These are phyloP conservation scores for Aradophagus sp. DNA, from an alignment of 1,140 invertebrate genomes.

Conservation along the genomic window DNA sequence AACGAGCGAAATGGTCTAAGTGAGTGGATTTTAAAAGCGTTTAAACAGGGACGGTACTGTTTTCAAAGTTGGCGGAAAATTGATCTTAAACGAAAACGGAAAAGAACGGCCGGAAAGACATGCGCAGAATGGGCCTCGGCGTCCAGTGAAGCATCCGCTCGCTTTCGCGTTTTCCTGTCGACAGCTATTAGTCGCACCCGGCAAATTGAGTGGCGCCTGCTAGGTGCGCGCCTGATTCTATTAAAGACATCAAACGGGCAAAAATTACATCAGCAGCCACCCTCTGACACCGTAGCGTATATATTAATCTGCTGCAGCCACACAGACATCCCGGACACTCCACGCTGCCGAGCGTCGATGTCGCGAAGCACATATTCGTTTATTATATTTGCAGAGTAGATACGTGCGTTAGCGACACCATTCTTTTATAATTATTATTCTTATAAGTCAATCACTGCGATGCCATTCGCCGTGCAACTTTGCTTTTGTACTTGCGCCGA, in stretches of 20 bases:
- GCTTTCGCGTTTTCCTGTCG: constrained; percentile 60
- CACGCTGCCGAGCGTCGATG: constrained; percentile 23
- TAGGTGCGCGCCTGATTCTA: constrained; percentile 74
- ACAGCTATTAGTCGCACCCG: constrained; percentile 73
- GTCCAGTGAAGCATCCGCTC: too few species aligned
- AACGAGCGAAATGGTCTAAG: too few species aligned
- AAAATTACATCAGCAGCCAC: constrained; percentile 74
- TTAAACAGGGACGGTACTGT: too few species aligned
- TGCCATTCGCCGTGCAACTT: constrained; percentile 1
- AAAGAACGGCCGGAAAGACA: too few species aligned
- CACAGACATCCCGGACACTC: constrained; percentile 62
- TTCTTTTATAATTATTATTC: constrained; percentile 43
- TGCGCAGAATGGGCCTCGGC: too few species aligned
- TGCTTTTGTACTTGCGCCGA: not conserved
- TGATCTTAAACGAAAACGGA: too few species aligned
- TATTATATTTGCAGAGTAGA: constrained; percentile 47
- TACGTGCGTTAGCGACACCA: constrained; percentile 23
- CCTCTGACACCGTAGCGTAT: constrained; percentile 65
- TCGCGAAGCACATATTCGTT: constrained; percentile 47
- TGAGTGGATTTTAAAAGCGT: too few species aligned
- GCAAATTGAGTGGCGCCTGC: constrained; percentile 74
- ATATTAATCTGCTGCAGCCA: constrained; percentile 67
- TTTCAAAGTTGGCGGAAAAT: too few species aligned
- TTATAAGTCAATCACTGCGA: constrained; percentile 7
- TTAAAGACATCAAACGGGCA: constrained; percentile 75